A percentile compares a stretch with the other conserved stretches of the same genome.
phyloP scores from a whole-genome alignment of 2,888 invertebrate genomes.

The Gasteruption jaculator region DNA sequence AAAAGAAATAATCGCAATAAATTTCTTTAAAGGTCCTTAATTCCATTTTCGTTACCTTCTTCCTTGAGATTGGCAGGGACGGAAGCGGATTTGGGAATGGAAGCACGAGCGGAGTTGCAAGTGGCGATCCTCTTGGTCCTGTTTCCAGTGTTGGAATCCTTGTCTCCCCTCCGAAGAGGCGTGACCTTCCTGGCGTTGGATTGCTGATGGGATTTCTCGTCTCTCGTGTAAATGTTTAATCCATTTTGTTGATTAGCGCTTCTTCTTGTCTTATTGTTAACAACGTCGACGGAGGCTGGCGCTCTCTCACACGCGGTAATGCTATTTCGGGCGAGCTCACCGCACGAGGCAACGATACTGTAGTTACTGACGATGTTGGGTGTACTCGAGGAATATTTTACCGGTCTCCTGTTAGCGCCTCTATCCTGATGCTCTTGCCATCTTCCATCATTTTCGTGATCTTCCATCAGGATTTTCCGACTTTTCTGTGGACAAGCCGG shows the following conservation, averaged over 20 bases:
- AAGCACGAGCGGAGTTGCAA: not conserved
- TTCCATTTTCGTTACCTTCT: too few relatives aligned
- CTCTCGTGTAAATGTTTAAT: too few relatives aligned
- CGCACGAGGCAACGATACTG: constrained; percentile 37
- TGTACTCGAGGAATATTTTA: constrained; percentile 15
- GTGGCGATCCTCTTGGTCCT: constrained; percentile 5
- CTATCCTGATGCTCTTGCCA: constrained; percentile 26
- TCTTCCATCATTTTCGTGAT: constrained; percentile 28
- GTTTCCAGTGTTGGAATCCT: too few relatives aligned
- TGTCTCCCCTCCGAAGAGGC: too few relatives aligned
- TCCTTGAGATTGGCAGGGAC: constrained; percentile 35
- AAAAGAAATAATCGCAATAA: too few relatives aligned
- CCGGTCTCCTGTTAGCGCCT: constrained; percentile 18
- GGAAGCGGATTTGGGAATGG: constrained; percentile 36
- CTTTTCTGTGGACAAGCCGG: constrained; percentile 27
- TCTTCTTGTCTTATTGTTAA: too few relatives aligned
- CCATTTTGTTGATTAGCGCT: too few relatives aligned
- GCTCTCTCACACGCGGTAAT: constrained; percentile 33
- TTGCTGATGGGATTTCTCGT: too few relatives aligned
- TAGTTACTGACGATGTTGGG: constrained; percentile 30
- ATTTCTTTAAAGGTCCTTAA: too few relatives aligned
- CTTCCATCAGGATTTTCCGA: constrained; percentile 26
- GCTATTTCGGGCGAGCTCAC: constrained; percentile 38
- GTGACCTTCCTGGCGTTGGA: too few relatives aligned
- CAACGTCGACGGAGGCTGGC: too few relatives aligned